Evolutionary conservation across 2,797 vertebrate species (phyloP).

Genomic region (Nyctalus aviator): DNA sequence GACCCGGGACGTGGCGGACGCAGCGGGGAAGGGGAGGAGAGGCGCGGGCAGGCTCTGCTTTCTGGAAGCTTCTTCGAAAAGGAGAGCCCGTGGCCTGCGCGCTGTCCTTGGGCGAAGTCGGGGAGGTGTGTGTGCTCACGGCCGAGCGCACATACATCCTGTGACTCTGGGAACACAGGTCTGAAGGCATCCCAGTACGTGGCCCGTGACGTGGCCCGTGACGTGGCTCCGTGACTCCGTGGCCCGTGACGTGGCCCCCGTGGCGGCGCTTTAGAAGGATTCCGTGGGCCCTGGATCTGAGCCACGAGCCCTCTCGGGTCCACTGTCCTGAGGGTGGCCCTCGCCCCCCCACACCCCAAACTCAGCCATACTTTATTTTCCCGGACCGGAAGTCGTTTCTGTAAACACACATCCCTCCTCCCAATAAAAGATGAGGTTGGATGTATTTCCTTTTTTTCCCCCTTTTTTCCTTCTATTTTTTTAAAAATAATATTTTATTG

Average conservation of each 20-base stretch:
- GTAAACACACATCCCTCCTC: conserved; percentile 9
- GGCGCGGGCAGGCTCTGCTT: conserved; percentile 63
- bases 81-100: conserved; percentile 70
- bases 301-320: background rate
- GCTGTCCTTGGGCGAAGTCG: conserved; percentile 75
- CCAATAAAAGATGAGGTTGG: background rate
- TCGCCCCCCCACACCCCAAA: background rate
- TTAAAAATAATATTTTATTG: too few relatives aligned
- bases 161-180: conserved; percentile 61
- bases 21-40: conserved; percentile 68
- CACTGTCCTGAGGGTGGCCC: background rate
- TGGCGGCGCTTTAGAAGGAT: conserved; percentile 64
- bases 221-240: conserved; percentile 44
- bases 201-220: conserved; percentile 38
- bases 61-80: conserved; percentile 78
- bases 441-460: background rate
- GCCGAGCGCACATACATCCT: conserved; percentile 68
- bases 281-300: background rate
- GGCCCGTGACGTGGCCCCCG: conserved; percentile 61
- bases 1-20: background rate
- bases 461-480: too few relatives aligned
- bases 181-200: conserved; percentile 51
- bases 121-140: conserved; percentile 71
- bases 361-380: conserved; percentile 51
- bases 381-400: conserved; percentile 55